Evolutionary conservation across 2,888 invertebrate species (phyloP).

Genomic region (Ditula angustiorana): DNA sequence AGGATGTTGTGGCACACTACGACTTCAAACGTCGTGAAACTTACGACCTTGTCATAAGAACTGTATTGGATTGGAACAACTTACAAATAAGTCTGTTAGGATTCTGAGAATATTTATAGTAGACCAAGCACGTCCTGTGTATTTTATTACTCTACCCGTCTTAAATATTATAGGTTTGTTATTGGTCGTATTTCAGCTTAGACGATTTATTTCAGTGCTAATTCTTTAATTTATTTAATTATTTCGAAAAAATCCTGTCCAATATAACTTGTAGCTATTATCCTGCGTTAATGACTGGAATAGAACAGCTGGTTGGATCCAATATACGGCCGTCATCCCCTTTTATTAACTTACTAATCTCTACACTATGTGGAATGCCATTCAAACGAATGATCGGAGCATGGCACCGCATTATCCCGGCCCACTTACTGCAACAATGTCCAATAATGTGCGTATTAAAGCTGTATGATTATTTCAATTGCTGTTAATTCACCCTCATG

Average conservation of each 20-base stretch:
- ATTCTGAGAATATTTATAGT: conserved; percentile 28
- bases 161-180: too few relatives aligned
- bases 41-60: conserved; percentile 25
- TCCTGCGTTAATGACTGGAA: neutral
- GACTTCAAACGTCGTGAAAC: conserved; percentile 2
- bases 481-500: conserved; percentile 12
- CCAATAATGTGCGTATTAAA: conserved; percentile 14
- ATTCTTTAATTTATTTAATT: too few relatives aligned
- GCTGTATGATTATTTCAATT: conserved; percentile 10
- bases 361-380: neutral
- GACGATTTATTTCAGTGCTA: too few relatives aligned
- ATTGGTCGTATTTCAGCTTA: too few relatives aligned
- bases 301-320: neutral
- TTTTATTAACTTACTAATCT: conserved; percentile 16
- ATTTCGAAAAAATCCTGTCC: too few relatives aligned
- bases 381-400: conserved; percentile 1
- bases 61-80: conserved; percentile 8
- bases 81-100: neutral
- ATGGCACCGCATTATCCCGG: conserved; percentile 5
- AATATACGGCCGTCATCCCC: conserved; percentile 13
- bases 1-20: conserved; percentile 25
- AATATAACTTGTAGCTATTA: neutral
- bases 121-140: conserved; percentile 8
- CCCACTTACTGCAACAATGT: conserved; percentile 9
- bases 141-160: conserved; percentile 13